Conservation (phyloP, 2,888 invertebrate genomes). For the Pristionchus entomophagus region DNA sequence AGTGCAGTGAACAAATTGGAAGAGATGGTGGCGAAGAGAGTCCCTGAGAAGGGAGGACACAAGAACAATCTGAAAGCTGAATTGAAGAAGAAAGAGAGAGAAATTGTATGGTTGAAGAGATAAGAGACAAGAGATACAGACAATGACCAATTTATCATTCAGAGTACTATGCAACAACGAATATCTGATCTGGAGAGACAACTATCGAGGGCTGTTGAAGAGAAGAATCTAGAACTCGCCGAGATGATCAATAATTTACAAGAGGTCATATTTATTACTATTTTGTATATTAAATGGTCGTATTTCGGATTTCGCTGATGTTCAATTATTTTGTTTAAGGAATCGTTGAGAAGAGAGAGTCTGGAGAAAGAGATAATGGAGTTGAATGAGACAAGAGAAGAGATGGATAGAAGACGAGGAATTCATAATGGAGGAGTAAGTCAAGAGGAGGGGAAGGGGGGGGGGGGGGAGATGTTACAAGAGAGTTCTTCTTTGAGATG, state of each 20-base stretch:
- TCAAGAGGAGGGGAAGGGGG: background rate
- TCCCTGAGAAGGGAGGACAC: slow-evolving; percentile 81
- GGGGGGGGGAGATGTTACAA: background rate
- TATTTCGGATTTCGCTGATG: background rate
- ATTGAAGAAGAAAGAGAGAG: slow-evolving; percentile 90
- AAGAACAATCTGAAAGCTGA: slow-evolving; percentile 84
- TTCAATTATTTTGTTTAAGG: background rate
- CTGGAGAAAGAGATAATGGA: background rate
- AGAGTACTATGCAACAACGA: slow-evolving; percentile 35
- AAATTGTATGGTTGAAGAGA: slow-evolving; percentile 81
- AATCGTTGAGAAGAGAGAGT: slow-evolving; percentile 3
- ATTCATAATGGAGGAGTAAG: slow-evolving; percentile 1
- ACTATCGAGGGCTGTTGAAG: background rate
- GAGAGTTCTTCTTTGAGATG: background rate
- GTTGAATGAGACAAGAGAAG: slow-evolving; percentile 5
- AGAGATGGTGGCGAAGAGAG: slow-evolving; percentile 96
- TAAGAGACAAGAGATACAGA: background rate
- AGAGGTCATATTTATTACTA: background rate
- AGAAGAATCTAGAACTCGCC: slow-evolving; percentile 1
- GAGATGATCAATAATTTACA: slow-evolving; percentile 29
- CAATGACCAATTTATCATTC: background rate
- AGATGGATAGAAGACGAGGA: background rate
- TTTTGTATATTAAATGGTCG: too few relatives aligned
- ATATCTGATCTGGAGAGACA: background rate
- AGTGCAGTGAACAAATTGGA: slow-evolving; percentile 94